Evolutionary conservation across 2,888 invertebrate genomes (phyloP), one percentile per base, ranked within the genome.

Genomic region (Microctonus hyperodae): DNA sequence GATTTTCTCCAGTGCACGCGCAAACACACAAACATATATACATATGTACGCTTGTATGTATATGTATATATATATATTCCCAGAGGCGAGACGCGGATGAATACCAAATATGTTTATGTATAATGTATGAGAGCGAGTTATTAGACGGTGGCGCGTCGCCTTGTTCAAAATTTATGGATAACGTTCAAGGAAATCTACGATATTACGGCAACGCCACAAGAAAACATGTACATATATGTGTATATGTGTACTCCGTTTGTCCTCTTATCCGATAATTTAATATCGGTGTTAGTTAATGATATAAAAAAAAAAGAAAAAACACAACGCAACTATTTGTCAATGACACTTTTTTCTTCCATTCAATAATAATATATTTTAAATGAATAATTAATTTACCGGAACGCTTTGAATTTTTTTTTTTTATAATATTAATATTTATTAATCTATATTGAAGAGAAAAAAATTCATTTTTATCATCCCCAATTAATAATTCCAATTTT

Each of bases 121-220:
- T 73, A 69, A 71, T 73, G 71, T 69, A 73, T 73, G 72, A 69
- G 69, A 61, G 33, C 61, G 60, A 70, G 69, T 68, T 73, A 73
- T 73, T 73, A 73, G 70, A 73, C 51, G 66, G 35, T 70, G 64
- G 67, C 63, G 67, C 64, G 70, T 67, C 60, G 67, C 63, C 69
- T 69, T 71, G 69, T 65, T 67, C 61, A 65, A 73, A 44, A 73
- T 72, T 73, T 73, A 73, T 73, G 68, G 71, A 70, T 70, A 73
- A 70, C 68, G 67, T 71, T 70, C 59, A 69, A 67, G 68, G 35
- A 62, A 69, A 72, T 72, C 61, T 57, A 60, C 63, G 61, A 64
- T 53, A 69, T 60, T 50, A 60, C 31, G 16, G 13, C 35, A 59
- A 44, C 16, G 16, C 48, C 28, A 16, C 40, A 9, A 44, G 13